A percentile compares a stretch with the other conserved stretches of the same genome.
These are phyloP conservation scores for Muntiacus reevesi DNA, from an alignment of 2,113 vertebrate genomes.

Conservation along the genomic window DNA sequence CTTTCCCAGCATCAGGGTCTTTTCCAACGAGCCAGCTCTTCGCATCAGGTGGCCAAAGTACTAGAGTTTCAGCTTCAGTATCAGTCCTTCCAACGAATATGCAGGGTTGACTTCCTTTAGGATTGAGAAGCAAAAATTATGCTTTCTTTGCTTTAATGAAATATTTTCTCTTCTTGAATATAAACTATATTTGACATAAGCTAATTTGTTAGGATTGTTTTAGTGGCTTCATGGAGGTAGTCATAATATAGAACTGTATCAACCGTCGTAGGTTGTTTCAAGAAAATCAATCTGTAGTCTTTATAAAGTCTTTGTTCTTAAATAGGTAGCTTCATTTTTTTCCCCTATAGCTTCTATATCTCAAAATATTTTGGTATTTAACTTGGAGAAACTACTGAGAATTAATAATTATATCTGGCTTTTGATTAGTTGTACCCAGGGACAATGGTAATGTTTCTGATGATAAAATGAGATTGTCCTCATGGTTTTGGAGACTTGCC, in stretches of 20 bases:
- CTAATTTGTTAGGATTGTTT: not conserved
- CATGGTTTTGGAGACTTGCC: not conserved
- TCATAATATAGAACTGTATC: not conserved
- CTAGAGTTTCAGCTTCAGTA: not conserved
- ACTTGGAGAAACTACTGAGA: not conserved
- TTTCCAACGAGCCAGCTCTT: not conserved
- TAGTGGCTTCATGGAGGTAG: not conserved
- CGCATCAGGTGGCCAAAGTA: not conserved
- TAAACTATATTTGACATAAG: not conserved
- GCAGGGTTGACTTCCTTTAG: not conserved
- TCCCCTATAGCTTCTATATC: not conserved
- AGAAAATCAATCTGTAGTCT: not conserved
- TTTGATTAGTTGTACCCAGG: not conserved
- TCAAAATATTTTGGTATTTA: not conserved
- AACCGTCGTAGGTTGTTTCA: not conserved
- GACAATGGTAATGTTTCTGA: not conserved
- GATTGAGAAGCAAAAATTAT: not conserved
- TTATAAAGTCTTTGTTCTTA: not conserved
- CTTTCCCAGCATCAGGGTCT: not conserved
- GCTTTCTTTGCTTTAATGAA: not conserved
- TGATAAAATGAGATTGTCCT: not conserved
- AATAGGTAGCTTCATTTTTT: not conserved
- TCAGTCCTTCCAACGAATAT: not conserved
- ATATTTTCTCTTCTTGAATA: not conserved
- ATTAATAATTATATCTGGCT: not conserved